Percentiles rank a stretch among this genome's conserved stretches.
These are phyloP conservation scores for Pseudomyrmex pallidus DNA, from an alignment of 1,140 invertebrate species.

Conservation along the genomic window DNA sequence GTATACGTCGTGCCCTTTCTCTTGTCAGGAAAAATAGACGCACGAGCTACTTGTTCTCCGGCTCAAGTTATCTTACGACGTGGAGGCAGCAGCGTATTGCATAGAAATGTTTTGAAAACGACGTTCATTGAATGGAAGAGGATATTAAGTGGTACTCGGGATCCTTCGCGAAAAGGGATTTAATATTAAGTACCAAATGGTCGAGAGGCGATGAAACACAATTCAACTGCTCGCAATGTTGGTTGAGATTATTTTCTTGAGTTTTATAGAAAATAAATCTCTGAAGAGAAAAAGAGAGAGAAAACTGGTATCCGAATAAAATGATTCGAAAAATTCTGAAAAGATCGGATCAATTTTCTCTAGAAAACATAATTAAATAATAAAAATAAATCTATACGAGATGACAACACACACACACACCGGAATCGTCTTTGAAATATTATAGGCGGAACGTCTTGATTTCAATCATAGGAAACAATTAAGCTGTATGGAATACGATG, in stretches of 20 bases:
- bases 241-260: slow-evolving; percentile 13
- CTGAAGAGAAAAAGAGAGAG: neutral
- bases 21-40: slow-evolving; percentile 37
- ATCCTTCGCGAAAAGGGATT: slow-evolving; percentile 27
- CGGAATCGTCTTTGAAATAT: slow-evolving; percentile 10
- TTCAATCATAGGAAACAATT: slow-evolving; percentile 56
- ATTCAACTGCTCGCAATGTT: slow-evolving; percentile 7
- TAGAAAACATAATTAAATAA: neutral
- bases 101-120: slow-evolving; percentile 35
- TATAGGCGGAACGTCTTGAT: slow-evolving; percentile 33
- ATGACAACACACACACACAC: neutral
- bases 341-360: slow-evolving; percentile 1
- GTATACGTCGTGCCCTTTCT: slow-evolving; percentile 17
- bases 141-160: slow-evolving; percentile 1
- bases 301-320: neutral
- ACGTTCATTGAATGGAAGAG: slow-evolving; percentile 20
- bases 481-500: slow-evolving; percentile 48
- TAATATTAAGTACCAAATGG: slow-evolving; percentile 13
- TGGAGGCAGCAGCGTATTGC: slow-evolving; percentile 1
- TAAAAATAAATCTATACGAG: neutral
- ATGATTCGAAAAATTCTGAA: neutral
- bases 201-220: slow-evolving; percentile 26
- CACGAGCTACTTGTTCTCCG: slow-evolving; percentile 38
- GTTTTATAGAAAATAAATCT: slow-evolving; percentile 15
- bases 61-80: slow-evolving; percentile 26